A percentile compares a stretch with the other conserved stretches of the same genome.
Evolutionary conservation across 1,140 invertebrate genomes (phyloP).

Genomic region (Solenopsis fugax): DNA sequence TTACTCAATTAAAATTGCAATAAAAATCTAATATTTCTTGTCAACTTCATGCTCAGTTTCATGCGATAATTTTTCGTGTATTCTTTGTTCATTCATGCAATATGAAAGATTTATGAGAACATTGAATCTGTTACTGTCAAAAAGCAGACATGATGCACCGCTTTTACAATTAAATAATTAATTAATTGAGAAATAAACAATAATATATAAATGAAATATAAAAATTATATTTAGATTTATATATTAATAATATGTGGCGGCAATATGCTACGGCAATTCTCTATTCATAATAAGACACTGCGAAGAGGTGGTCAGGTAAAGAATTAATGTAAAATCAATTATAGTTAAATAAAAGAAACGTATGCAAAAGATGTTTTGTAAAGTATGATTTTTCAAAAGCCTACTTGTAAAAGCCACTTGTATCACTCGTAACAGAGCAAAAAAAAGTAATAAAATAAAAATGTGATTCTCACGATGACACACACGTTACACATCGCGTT

Average conservation of each 20-base stretch:
- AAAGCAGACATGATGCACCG: not conserved
- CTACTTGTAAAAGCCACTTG: not conserved
- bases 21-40: not conserved
- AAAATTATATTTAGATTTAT: not conserved
- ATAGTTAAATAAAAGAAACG: not conserved
- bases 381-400: not conserved
- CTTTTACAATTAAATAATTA: conserved; percentile 1
- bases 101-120: not conserved
- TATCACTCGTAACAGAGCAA: not conserved
- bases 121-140: conserved; percentile 1
- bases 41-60: conserved; percentile 19
- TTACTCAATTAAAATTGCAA: not conserved
- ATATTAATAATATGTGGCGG: too few relatives aligned
- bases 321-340: not conserved
- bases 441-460: not conserved
- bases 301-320: not conserved
- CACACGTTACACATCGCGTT: not conserved
- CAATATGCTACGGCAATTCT: not conserved
- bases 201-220: not conserved
- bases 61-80: not conserved
- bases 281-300: not conserved
- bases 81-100: conserved; percentile 17
- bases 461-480: not conserved
- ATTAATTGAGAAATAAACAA: not conserved
- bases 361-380: not conserved